These are phyloP conservation scores for Saccopteryx bilineata DNA, from an alignment of 2,113 vertebrate genomes.

Conservation along the genomic window DNA sequence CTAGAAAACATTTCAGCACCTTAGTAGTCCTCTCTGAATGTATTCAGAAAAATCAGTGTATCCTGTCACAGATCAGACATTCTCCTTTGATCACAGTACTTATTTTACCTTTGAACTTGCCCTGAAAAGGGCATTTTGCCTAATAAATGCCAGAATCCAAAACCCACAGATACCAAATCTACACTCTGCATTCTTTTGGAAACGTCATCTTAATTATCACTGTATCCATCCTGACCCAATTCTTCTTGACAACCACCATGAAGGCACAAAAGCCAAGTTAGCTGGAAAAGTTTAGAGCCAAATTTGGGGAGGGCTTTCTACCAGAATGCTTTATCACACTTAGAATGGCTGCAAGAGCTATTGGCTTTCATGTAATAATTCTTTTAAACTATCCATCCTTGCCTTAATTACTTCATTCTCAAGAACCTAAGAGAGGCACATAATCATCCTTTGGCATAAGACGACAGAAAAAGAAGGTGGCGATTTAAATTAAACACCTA, in stretches of 20 bases:
- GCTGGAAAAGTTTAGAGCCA: slow-evolving; percentile 49
- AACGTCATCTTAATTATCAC: slow-evolving; percentile 64
- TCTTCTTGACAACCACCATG: slow-evolving; percentile 23
- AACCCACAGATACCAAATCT: slow-evolving; percentile 44
- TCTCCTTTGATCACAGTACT: slow-evolving; percentile 10
- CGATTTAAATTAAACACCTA: slow-evolving; percentile 7
- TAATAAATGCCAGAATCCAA: slow-evolving; percentile 65
- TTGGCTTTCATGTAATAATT: background rate
- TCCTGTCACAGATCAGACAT: background rate
- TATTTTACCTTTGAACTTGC: slow-evolving; percentile 3
- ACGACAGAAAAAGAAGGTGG: background rate
- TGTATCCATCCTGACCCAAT: slow-evolving; percentile 45
- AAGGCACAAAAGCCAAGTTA: slow-evolving; percentile 50
- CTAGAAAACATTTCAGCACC: slow-evolving; percentile 21
- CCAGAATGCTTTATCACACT: background rate
- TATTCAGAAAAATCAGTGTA: background rate
- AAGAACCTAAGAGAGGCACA: slow-evolving; percentile 14
- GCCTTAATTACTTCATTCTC: background rate
- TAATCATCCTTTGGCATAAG: background rate
- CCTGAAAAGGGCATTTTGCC: background rate
- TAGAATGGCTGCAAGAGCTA: background rate
- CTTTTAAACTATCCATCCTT: background rate
- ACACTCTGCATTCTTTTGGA: slow-evolving; percentile 37
- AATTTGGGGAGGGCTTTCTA: slow-evolving; percentile 35
- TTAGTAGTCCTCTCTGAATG: background rate